A percentile compares a stretch with the other conserved stretches of the same genome.
These are phyloP conservation scores for Noctua fimbriata DNA, from an alignment of 2,888 invertebrate species.

Conservation along the genomic window DNA sequence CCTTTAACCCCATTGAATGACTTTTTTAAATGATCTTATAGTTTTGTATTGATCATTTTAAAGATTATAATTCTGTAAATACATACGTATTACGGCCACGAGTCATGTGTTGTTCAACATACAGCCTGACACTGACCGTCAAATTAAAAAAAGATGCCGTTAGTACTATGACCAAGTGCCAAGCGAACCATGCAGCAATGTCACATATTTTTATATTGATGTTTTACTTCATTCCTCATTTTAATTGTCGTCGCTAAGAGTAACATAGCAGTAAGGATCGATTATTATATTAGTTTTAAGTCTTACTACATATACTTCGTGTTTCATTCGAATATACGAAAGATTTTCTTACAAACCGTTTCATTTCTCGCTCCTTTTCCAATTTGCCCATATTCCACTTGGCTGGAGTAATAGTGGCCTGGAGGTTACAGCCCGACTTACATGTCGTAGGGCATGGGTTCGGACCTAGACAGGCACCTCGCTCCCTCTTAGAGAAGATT, in stretches of 20 bases:
- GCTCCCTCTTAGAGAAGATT: background rate
- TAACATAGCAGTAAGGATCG: conserved; percentile 39
- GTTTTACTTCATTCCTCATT: conserved; percentile 63
- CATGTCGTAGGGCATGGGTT: background rate
- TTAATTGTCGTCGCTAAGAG: conserved; percentile 35
- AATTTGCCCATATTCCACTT: background rate
- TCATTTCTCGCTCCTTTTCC: background rate
- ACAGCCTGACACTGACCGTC: too few species aligned
- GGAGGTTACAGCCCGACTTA: background rate
- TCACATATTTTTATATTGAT: conserved; percentile 60
- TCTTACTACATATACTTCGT: conserved; percentile 31
- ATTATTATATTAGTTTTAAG: conserved; percentile 67
- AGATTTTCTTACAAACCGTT: background rate
- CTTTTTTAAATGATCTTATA: too few species aligned
- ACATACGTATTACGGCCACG: too few species aligned
- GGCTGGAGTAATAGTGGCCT: background rate
- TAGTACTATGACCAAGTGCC: background rate
- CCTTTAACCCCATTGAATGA: too few species aligned
- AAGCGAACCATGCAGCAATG: background rate
- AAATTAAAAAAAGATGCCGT: background rate
- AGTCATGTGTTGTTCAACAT: too few species aligned
- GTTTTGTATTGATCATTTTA: too few species aligned
- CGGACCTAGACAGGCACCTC: background rate
- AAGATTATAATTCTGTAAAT: too few species aligned
- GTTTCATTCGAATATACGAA: conserved; percentile 45